phyloP scores from a whole-genome alignment of 1,140 invertebrate genomes.

The Whitmania pigra region DNA sequence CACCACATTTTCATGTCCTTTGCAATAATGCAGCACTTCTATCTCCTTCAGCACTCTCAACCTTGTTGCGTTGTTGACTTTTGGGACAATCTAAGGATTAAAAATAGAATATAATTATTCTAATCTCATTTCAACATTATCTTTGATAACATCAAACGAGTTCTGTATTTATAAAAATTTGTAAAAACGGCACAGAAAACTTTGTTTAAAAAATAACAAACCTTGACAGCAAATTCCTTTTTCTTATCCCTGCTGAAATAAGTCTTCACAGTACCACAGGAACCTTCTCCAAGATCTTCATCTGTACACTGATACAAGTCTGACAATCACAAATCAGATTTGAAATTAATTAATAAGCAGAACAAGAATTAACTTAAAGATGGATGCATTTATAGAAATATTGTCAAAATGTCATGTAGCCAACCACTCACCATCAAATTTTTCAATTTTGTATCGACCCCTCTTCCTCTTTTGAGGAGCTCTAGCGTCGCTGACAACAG shows the following conservation, averaged over 20 bases:
- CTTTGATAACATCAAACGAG: conserved; percentile 81
- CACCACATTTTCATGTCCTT: not conserved
- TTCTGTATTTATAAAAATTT: too few species aligned
- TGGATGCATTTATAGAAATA: too few species aligned
- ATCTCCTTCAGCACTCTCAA: conserved; percentile 8
- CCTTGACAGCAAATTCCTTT: conserved; percentile 85
- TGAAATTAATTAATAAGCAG: too few species aligned
- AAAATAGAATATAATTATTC: conserved; percentile 84
- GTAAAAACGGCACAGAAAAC: too few species aligned
- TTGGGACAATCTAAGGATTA: conserved; percentile 25
- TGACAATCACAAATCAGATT: conserved; percentile 46
- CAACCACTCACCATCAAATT: too few species aligned
- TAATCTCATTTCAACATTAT: conserved; percentile 73
- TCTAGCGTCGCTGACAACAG: too few species aligned
- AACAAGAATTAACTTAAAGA: too few species aligned
- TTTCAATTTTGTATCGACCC: too few species aligned
- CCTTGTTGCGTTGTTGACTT: conserved; percentile 17
- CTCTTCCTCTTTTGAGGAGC: too few species aligned
- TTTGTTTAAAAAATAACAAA: conserved; percentile 58
- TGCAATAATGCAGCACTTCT: conserved; percentile 9
- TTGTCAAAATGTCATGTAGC: too few species aligned
- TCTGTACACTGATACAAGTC: conserved; percentile 87
- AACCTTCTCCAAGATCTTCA: conserved; percentile 84
- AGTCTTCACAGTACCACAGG: conserved; percentile 86
- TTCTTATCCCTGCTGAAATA: conserved; percentile 78